Conservation (phyloP, 2,888 invertebrate genomes). For the Sepiola atlantica region DNA sequence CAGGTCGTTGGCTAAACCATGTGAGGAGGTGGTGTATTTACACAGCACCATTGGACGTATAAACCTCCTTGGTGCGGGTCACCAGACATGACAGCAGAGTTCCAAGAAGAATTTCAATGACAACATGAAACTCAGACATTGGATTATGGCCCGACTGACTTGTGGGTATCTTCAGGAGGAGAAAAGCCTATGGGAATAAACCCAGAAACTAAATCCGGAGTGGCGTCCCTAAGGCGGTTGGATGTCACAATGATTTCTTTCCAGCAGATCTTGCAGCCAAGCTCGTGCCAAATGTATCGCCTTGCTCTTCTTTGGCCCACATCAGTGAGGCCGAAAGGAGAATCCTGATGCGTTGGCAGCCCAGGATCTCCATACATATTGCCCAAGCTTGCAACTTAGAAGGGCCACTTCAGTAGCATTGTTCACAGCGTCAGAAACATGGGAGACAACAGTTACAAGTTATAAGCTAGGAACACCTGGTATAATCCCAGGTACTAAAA, state of each 20-base stretch:
- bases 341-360: not conserved
- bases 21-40: not conserved
- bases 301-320: not conserved
- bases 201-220: not conserved
- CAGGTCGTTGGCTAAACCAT: not conserved
- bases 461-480: too few species aligned
- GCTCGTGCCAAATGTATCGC: not conserved
- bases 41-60: not conserved
- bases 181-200: not conserved
- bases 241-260: not conserved
- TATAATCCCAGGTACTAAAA: too few species aligned
- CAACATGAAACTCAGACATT: too few species aligned
- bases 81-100: not conserved
- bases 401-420: not conserved
- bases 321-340: not conserved
- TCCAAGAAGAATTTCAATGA: not conserved
- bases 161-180: not conserved
- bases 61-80: not conserved
- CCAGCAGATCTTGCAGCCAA: not conserved
- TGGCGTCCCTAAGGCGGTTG: not conserved
- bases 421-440: too few species aligned
- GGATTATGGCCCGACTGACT: not conserved
- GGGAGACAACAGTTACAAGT: too few species aligned
- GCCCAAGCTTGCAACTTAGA: not conserved
- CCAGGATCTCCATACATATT: not conserved